Conservation (phyloP, 2,797 vertebrate genomes). For the Miichthys miiuy region DNA sequence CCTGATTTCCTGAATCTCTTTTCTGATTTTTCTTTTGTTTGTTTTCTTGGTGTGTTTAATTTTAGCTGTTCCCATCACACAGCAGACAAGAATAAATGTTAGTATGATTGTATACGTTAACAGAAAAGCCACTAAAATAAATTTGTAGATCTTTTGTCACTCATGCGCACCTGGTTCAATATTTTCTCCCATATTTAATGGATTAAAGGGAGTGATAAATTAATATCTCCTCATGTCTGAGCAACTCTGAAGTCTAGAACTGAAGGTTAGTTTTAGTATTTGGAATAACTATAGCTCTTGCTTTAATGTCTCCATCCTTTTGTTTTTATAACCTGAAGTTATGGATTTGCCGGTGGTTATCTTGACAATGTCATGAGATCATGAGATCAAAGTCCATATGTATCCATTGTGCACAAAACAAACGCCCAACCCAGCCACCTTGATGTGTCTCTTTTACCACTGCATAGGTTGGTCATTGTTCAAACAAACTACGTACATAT, state of each 20-base stretch:
- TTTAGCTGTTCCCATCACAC: no score
- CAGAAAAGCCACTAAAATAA: no score
- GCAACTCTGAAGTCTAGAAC: not conserved
- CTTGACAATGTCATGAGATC: constrained; percentile 45
- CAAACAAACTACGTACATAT: constrained; percentile 71
- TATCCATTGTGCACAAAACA: constrained; percentile 67
- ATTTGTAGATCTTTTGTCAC: not conserved
- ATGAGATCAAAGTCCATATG: constrained; percentile 77
- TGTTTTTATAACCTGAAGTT: constrained; percentile 34
- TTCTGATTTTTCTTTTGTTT: no score
- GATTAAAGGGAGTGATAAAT: not conserved
- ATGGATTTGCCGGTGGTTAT: constrained; percentile 42
- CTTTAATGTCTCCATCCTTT: constrained; percentile 9
- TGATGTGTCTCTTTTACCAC: constrained; percentile 47
- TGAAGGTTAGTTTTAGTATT: not conserved
- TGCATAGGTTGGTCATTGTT: constrained; percentile 49
- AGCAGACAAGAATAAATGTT: not conserved
- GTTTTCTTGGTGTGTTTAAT: no score
- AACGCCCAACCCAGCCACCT: constrained; percentile 55
- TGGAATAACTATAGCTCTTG: not conserved
- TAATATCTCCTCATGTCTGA: not conserved
- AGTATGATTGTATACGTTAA: not conserved
- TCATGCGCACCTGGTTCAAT: not conserved
- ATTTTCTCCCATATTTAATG: not conserved
- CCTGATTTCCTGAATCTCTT: no score